phyloP scores from a whole-genome alignment of 2,888 invertebrate species.

The Conchocele bisecta region DNA sequence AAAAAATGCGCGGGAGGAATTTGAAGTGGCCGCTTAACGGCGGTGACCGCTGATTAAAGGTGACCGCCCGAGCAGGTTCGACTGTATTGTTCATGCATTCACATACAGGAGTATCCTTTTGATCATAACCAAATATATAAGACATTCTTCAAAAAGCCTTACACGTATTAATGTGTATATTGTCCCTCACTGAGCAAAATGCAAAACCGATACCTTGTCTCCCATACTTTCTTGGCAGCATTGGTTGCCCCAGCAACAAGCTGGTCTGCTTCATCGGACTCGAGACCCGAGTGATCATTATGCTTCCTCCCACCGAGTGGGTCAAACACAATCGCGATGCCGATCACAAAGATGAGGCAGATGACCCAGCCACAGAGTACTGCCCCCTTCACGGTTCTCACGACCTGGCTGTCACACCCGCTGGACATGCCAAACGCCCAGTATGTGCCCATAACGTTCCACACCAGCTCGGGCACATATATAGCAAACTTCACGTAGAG shows the following conservation, averaged over 20 bases:
- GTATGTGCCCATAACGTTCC: conserved; percentile 92
- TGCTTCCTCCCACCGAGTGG: conserved; percentile 86
- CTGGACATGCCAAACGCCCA: conserved; percentile 87
- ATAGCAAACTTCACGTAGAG: conserved; percentile 89
- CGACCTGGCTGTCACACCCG: conserved; percentile 68
- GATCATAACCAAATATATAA: too few species aligned
- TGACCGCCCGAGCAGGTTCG: too few species aligned
- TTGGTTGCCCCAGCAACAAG: conserved; percentile 17
- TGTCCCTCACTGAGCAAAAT: too few species aligned
- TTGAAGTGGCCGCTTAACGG: too few species aligned
- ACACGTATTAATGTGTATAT: too few species aligned
- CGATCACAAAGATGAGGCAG: conserved; percentile 87
- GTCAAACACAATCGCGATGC: conserved; percentile 91
- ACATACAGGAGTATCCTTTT: too few species aligned
- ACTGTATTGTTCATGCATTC: too few species aligned
- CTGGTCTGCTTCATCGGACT: conserved; percentile 14
- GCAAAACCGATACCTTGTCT: conserved; percentile 76
- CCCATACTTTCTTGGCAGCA: conserved; percentile 70
- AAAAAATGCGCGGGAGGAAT: too few species aligned
- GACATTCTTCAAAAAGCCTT: too few species aligned
- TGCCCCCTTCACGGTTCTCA: conserved; percentile 85
- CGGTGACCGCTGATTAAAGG: too few species aligned
- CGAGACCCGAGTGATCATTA: conserved; percentile 83
- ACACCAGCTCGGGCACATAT: conserved; percentile 89
- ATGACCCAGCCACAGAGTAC: conserved; percentile 93